These are phyloP conservation scores for Chrysina gloriosa DNA, from an alignment of 2,888 invertebrate species.

Conservation along the genomic window DNA sequence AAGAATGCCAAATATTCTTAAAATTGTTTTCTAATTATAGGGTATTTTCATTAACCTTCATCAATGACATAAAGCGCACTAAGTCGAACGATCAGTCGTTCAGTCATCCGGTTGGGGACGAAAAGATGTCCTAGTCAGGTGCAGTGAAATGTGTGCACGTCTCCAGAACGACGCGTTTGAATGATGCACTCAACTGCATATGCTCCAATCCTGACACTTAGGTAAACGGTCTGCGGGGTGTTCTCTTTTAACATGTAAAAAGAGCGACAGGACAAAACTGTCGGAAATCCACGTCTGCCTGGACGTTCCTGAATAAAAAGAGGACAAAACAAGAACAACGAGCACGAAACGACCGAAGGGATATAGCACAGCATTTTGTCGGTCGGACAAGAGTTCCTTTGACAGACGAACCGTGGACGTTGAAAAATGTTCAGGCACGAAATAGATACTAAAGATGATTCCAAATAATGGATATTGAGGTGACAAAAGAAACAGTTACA, in stretches of 20 bases:
- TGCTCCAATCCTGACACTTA: neutral
- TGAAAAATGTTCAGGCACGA: constrained; percentile 3
- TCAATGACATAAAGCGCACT: neutral
- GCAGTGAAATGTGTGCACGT: neutral
- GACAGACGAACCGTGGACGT: constrained; percentile 14
- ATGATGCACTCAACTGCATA: constrained; percentile 7
- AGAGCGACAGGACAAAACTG: constrained; percentile 4
- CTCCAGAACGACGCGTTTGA: neutral
- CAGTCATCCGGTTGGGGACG: neutral
- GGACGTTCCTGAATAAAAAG: constrained; percentile 2
- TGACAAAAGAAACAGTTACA: neutral
- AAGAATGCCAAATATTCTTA: neutral
- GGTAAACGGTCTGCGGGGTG: neutral
- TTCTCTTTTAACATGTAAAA: neutral
- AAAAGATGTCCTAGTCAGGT: neutral
- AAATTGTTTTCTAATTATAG: neutral
- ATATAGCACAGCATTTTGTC: constrained; percentile 8
- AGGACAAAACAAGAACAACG: constrained; percentile 12
- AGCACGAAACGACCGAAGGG: neutral
- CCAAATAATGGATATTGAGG: constrained; percentile 1
- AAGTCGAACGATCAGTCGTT: neutral
- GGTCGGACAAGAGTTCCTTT: constrained; percentile 9
- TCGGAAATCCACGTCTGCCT: constrained; percentile 4
- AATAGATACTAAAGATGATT: constrained; percentile 14
- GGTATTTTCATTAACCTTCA: neutral